A percentile compares a stretch with the other conserved stretches of the same genome.
Evolutionary conservation across 2,888 invertebrate genomes (phyloP).

Genomic region (Pogonocherus hispidulus): DNA sequence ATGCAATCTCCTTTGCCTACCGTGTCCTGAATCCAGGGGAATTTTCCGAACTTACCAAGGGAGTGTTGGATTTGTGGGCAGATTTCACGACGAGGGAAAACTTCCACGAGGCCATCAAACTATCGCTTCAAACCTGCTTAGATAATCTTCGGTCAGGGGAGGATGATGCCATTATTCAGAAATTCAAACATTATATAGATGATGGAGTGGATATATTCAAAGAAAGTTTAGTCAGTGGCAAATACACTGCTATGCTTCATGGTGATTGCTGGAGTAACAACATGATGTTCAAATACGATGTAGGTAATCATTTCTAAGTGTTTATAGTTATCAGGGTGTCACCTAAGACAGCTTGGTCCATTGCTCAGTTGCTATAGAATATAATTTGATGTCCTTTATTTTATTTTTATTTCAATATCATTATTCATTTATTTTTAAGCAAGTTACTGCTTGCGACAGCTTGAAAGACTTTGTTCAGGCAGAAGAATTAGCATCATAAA

Average conservation of each 20-base stretch:
- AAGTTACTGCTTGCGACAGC: too few species aligned
- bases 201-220: slow-evolving; percentile 4
- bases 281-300: slow-evolving; percentile 56
- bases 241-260: slow-evolving; percentile 50
- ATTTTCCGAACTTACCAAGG: slow-evolving; percentile 28
- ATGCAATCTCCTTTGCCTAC: slow-evolving; percentile 50
- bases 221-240: neutral
- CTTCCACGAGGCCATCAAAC: neutral
- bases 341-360: too few species aligned
- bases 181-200: slow-evolving; percentile 11
- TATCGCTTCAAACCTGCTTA: neutral
- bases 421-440: too few species aligned
- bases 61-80: neutral
- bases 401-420: too few species aligned
- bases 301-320: slow-evolving; percentile 22
- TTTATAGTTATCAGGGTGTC: too few species aligned
- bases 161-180: slow-evolving; percentile 8
- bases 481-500: too few species aligned
- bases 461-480: too few species aligned
- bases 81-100: neutral
- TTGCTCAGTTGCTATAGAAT: too few species aligned
- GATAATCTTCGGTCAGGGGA: neutral
- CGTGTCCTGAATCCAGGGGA: slow-evolving; percentile 38
- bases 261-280: slow-evolving; percentile 57
- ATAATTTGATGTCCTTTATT: too few species aligned